Conservation (phyloP, 2,888 invertebrate species). For the Leptinotarsa rubiginosa region DNA sequence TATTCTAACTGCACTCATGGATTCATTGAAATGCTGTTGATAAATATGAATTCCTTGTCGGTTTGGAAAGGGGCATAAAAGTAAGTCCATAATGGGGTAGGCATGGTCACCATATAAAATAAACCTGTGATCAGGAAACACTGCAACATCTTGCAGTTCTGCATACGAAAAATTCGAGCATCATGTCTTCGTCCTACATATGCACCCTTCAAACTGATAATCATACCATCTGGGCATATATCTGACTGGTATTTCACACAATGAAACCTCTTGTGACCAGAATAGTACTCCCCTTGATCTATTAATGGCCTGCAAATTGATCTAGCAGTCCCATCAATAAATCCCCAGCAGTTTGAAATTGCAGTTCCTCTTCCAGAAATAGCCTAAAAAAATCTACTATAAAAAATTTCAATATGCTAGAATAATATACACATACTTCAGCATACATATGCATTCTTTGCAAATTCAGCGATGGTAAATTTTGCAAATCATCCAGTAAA, state of each 20-base stretch:
- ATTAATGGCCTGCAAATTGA: constrained; percentile 26
- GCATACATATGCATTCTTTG: constrained; percentile 18
- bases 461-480: constrained; percentile 15
- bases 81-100: constrained; percentile 6
- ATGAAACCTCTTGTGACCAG: constrained; percentile 23
- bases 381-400: constrained; percentile 15
- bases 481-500: constrained; percentile 13
- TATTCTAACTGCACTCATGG: constrained; percentile 31
- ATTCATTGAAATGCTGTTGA: constrained; percentile 6
- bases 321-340: constrained; percentile 27
- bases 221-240: constrained; percentile 47
- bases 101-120: constrained; percentile 6
- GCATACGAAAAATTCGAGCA: constrained; percentile 35
- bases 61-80: constrained; percentile 17
- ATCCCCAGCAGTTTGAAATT: constrained; percentile 22
- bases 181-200: constrained; percentile 45
- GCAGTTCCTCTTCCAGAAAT: constrained; percentile 6
- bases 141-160: constrained; percentile 29
- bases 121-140: constrained; percentile 14
- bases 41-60: constrained; percentile 24
- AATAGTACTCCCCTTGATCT: constrained; percentile 20
- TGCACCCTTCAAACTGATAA: constrained; percentile 39
- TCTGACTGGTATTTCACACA: constrained; percentile 23
- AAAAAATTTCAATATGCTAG: neutral
- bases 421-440: constrained; percentile 7